Percentiles rank a stretch among this genome's conserved stretches.
Conservation (phyloP, 1,140 invertebrate species). For the Ganaspis sp. region DNA sequence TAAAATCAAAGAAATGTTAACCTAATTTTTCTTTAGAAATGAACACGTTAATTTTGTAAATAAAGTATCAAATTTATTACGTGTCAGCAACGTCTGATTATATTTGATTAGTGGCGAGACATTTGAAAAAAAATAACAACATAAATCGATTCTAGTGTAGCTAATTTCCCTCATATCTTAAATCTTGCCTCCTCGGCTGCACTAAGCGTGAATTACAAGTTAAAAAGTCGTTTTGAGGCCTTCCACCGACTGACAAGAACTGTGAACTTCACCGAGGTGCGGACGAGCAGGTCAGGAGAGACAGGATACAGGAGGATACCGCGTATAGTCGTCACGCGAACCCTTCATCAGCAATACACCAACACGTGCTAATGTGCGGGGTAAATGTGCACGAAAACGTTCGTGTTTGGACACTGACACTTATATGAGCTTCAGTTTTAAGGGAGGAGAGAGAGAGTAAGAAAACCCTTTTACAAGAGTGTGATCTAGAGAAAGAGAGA, state of each 20-base stretch:
- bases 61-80: too few species aligned
- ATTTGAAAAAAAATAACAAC: neutral
- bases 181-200: neutral
- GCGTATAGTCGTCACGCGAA: slow-evolving; percentile 73
- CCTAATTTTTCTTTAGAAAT: too few species aligned
- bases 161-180: neutral
- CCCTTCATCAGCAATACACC: slow-evolving; percentile 71
- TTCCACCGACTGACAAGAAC: slow-evolving; percentile 11
- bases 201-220: slow-evolving; percentile 1
- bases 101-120: too few species aligned
- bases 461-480: slow-evolving; percentile 7
- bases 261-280: slow-evolving; percentile 58
- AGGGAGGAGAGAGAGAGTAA: slow-evolving; percentile 16
- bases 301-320: slow-evolving; percentile 70
- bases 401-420: slow-evolving; percentile 32
- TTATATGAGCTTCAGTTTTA: slow-evolving; percentile 40
- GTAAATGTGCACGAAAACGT: slow-evolving; percentile 48
- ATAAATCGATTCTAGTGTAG: neutral
- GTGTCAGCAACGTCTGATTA: too few species aligned
- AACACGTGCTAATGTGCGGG: slow-evolving; percentile 63
- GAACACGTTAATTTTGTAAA: too few species aligned
- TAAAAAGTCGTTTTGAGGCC: slow-evolving; percentile 23
- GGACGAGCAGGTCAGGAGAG: slow-evolving; percentile 70
- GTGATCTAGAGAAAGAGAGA: slow-evolving; percentile 42
- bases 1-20: too few species aligned